These are phyloP conservation scores for Caenorhabditis wallacei DNA, from an alignment of 2,888 invertebrate genomes.

Conservation along the genomic window DNA sequence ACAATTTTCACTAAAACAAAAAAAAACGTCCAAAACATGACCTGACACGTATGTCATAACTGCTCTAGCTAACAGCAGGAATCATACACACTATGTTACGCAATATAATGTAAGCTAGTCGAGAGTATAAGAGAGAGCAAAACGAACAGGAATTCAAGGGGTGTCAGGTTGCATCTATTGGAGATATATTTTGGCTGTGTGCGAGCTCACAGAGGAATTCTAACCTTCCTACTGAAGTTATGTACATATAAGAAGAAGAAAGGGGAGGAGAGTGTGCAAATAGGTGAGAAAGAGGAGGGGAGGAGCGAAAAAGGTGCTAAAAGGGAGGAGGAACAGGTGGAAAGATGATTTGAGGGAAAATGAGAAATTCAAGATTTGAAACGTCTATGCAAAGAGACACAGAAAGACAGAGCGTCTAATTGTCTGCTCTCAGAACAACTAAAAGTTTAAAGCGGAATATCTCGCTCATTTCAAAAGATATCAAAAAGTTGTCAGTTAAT, in stretches of 20 bases:
- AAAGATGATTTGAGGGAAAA: neutral
- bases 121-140: neutral
- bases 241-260: conserved; percentile 28
- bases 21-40: too few relatives aligned
- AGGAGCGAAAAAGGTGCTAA: conserved; percentile 18
- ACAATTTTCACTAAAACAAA: too few relatives aligned
- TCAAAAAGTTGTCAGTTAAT: too few relatives aligned
- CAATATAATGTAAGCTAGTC: conserved; percentile 37
- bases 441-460: too few relatives aligned
- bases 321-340: conserved; percentile 22
- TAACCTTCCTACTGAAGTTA: conserved; percentile 12
- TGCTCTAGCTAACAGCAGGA: too few relatives aligned
- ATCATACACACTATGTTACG: conserved; percentile 44
- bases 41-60: neutral
- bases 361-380: neutral
- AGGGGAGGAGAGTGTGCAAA: conserved; percentile 26
- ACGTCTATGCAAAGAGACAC: neutral
- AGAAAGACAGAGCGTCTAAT: too few relatives aligned
- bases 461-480: too few relatives aligned
- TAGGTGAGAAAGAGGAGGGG: conserved; percentile 18
- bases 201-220: neutral
- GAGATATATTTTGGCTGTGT: conserved; percentile 42
- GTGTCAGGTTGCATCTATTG: conserved; percentile 47
- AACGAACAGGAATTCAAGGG: conserved; percentile 35
- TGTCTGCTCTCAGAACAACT: too few relatives aligned